A percentile compares a stretch with the other conserved stretches of the same genome.
Conservation (phyloP, 1,140 invertebrate species). For the Muscidifurax raptorellus region DNA sequence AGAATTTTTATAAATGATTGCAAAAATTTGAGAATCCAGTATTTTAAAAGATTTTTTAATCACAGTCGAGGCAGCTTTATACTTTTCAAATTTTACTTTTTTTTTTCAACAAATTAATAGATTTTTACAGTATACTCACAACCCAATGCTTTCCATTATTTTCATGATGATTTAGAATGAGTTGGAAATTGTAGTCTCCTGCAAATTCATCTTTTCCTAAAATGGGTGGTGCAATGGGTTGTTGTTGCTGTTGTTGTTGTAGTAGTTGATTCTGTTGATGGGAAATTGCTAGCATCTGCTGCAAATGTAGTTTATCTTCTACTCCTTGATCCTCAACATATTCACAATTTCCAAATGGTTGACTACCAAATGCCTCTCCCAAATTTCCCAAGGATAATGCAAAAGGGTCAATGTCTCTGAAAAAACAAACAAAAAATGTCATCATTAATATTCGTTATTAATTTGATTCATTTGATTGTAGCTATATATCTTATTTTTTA, state of each 20-base stretch:
- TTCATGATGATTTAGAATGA: constrained; percentile 59
- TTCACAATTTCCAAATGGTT: constrained; percentile 8
- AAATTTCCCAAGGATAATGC: constrained; percentile 36
- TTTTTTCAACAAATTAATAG: constrained; percentile 24
- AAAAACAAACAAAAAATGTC: background rate
- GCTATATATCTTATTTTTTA: no score
- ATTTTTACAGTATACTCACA: constrained; percentile 59
- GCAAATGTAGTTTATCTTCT: background rate
- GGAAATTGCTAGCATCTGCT: background rate
- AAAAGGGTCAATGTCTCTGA: constrained; percentile 39
- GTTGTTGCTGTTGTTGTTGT: constrained; percentile 35
- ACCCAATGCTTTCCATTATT: constrained; percentile 63
- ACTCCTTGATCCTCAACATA: background rate
- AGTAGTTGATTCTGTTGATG: constrained; percentile 38
- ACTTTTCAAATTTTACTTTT: background rate
- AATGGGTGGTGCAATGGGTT: constrained; percentile 39
- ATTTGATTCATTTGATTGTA: no score
- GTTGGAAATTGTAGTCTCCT: constrained; percentile 64
- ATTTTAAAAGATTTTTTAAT: background rate
- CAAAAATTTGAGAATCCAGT: background rate
- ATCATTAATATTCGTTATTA: background rate
- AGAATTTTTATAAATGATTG: background rate
- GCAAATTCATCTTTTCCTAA: constrained; percentile 65
- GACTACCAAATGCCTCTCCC: constrained; percentile 3
- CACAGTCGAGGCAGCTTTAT: background rate